These are phyloP conservation scores for Cydia pomonella DNA, from an alignment of 1,140 invertebrate genomes.

Conservation along the genomic window DNA sequence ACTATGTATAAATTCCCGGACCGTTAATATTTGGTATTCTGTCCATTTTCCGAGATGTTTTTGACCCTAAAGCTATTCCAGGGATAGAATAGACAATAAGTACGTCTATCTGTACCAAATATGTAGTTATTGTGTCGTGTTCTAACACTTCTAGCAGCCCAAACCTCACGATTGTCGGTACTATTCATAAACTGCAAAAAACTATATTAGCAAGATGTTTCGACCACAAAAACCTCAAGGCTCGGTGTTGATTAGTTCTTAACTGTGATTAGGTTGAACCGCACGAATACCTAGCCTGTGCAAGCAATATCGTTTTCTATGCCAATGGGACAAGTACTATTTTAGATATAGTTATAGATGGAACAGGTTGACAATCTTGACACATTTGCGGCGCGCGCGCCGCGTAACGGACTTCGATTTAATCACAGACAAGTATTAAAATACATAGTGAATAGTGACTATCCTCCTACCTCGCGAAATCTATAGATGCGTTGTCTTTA, in stretches of 20 bases:
- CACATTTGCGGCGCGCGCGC: conserved; percentile 1
- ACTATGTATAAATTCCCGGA: too few species aligned
- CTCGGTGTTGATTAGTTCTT: not conserved
- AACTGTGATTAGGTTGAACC: not conserved
- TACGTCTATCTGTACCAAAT: too few species aligned
- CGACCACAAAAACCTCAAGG: conserved; percentile 12
- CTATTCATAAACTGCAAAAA: conserved; percentile 1
- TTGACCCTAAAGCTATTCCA: too few species aligned
- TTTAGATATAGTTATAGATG: not conserved
- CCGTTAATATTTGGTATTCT: too few species aligned
- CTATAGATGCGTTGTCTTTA: too few species aligned
- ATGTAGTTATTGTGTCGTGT: too few species aligned
- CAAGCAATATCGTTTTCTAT: not conserved
- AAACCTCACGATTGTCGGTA: not conserved
- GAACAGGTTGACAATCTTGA: not conserved
- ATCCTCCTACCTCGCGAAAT: too few species aligned
- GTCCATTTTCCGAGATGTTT: too few species aligned
- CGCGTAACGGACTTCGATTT: not conserved
- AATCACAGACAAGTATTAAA: not conserved
- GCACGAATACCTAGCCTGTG: not conserved
- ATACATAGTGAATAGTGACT: too few species aligned
- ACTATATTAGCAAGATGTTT: not conserved
- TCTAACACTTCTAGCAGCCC: too few species aligned
- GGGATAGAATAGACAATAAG: too few species aligned
- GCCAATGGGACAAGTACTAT: not conserved